Percentiles rank a stretch among this genome's conserved stretches.
These are phyloP conservation scores for Pammene fasciana DNA, from an alignment of 2,888 invertebrate genomes.

Conservation along the genomic window DNA sequence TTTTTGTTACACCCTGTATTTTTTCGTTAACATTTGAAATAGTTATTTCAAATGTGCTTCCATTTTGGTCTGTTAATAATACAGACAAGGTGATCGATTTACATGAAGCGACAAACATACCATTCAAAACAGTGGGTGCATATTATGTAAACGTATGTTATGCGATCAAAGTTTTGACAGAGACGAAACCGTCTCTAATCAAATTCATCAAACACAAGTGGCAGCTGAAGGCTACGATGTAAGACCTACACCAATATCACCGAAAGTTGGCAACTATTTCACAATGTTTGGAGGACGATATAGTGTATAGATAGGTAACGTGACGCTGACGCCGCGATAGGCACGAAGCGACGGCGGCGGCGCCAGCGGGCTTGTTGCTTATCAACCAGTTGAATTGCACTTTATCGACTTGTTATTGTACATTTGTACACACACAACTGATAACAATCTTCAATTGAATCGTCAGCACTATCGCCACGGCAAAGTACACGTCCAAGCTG, in stretches of 20 bases:
- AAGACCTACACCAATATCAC: constrained; percentile 25
- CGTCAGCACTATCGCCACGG: constrained; percentile 45
- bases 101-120: too few species aligned
- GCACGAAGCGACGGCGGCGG: constrained; percentile 15
- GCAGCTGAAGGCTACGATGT: constrained; percentile 10
- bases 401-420: constrained; percentile 47
- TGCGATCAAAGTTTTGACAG: neutral
- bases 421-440: constrained; percentile 48
- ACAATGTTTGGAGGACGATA: constrained; percentile 35
- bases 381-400: constrained; percentile 45
- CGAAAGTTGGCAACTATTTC: constrained; percentile 12
- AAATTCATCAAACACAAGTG: constrained; percentile 11
- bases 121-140: too few species aligned
- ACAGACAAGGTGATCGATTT: too few species aligned
- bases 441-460: constrained; percentile 50
- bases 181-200: neutral
- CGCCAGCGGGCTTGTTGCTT: constrained; percentile 41
- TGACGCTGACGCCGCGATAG: constrained; percentile 7
- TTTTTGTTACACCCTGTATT: too few species aligned
- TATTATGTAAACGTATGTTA: neutral
- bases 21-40: too few species aligned
- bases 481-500: constrained; percentile 42
- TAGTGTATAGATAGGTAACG: neutral
- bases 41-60: too few species aligned
- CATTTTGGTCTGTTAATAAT: too few species aligned